Percentiles rank a stretch among this genome's conserved stretches.
Evolutionary conservation across 2,888 invertebrate species (phyloP).

Genomic region (Brachyptera putata): DNA sequence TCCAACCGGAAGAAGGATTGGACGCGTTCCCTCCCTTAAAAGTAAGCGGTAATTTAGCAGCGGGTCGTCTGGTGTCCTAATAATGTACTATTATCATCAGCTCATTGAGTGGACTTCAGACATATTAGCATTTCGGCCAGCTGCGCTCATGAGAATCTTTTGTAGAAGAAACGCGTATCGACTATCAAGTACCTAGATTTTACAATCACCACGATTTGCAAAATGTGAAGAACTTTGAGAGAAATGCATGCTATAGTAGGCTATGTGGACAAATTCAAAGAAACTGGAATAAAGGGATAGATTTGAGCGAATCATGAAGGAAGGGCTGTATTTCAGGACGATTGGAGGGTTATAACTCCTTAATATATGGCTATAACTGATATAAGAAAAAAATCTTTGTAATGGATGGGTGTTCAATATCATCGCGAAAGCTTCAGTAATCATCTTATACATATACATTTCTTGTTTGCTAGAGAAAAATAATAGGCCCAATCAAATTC

Average conservation of each 20-base stretch:
- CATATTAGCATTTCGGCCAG: constrained; percentile 15
- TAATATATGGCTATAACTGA: no score
- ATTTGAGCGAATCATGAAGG: no score
- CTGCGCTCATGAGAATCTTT: not conserved
- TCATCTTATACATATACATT: no score
- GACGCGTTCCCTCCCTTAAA: constrained; percentile 13
- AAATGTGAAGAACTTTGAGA: not conserved
- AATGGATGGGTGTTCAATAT: no score
- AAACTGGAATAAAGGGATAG: constrained; percentile 4
- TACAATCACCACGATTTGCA: not conserved
- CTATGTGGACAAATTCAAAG: constrained; percentile 1
- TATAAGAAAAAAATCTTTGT: no score
- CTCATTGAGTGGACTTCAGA: not conserved
- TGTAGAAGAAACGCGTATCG: constrained; percentile 7
- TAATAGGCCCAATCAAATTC: no score
- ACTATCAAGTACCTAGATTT: not conserved
- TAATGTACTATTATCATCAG: constrained; percentile 4
- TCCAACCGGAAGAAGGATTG: constrained; percentile 16
- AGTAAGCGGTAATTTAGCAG: constrained; percentile 21
- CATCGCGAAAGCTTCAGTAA: no score
- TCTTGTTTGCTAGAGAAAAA: no score
- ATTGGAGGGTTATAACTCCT: no score
- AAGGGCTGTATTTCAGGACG: no score
- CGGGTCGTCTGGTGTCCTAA: constrained; percentile 17
- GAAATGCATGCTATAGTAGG: not conserved